Evolutionary conservation across 2,797 vertebrate genomes (phyloP).

Genomic region (Syngnathus acus): DNA sequence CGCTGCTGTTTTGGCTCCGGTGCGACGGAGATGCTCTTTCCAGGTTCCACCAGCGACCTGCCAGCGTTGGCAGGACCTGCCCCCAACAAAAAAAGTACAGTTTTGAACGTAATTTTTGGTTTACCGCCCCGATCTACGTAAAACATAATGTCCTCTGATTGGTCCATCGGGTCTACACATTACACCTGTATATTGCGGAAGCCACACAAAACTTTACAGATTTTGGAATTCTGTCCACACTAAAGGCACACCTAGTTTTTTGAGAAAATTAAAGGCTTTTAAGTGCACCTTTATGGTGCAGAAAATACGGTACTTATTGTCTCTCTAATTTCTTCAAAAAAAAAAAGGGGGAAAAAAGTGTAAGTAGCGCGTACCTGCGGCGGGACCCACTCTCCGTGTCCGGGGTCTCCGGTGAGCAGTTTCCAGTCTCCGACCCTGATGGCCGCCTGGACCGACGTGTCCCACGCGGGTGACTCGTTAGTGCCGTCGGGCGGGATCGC

Average conservation of each 20-base stretch:
- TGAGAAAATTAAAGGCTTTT: too few relatives aligned
- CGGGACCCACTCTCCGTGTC: constrained; percentile 92
- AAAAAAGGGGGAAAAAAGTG: neutral
- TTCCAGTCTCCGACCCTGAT: constrained; percentile 93
- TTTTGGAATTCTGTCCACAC: too few relatives aligned
- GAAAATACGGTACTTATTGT: too few relatives aligned
- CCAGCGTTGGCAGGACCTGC: constrained; percentile 76
- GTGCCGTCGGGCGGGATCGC: neutral
- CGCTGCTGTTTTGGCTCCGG: constrained; percentile 36
- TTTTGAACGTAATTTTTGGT: neutral
- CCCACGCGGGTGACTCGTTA: constrained; percentile 74
- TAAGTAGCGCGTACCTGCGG: constrained; percentile 70
- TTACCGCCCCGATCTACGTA: too few relatives aligned
- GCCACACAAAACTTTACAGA: too few relatives aligned
- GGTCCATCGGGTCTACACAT: too few relatives aligned
- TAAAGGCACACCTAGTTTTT: too few relatives aligned
- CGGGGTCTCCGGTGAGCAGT: constrained; percentile 89
- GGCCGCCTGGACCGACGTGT: constrained; percentile 87
- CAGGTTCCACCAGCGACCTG: constrained; percentile 92
- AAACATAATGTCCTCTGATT: too few relatives aligned
- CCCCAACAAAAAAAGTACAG: neutral
- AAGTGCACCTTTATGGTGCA: too few relatives aligned
- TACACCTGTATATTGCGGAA: too few relatives aligned
- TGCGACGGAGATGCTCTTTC: constrained; percentile 59
- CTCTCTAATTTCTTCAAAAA: too few relatives aligned